Conservation (phyloP, 2,113 vertebrate species). For the Cheirogaleus medius region DNA sequence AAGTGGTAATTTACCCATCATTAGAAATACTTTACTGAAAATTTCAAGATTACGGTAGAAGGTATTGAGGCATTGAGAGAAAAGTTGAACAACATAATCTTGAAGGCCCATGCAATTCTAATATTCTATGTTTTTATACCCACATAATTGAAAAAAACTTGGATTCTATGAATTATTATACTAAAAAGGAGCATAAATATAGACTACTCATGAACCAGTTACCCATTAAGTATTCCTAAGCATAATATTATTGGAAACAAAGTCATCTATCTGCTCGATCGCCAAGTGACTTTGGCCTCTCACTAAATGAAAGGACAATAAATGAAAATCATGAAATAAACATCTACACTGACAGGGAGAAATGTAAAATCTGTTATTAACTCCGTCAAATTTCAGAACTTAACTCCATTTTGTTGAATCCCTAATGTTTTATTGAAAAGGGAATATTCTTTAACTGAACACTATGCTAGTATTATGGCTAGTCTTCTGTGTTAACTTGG, state of each 20-base stretch:
- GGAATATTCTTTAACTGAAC: not conserved
- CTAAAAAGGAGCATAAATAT: not conserved
- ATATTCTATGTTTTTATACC: not conserved
- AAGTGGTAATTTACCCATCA: not conserved
- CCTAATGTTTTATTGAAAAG: not conserved
- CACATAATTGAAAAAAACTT: not conserved
- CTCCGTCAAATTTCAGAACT: not conserved
- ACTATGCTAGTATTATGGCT: not conserved
- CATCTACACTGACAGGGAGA: not conserved
- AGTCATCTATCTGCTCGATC: not conserved
- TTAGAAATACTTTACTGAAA: not conserved
- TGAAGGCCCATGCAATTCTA: not conserved
- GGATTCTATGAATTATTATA: not conserved
- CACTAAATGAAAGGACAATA: not conserved
- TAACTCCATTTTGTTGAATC: not conserved
- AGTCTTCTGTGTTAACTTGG: not conserved
- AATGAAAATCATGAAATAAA: not conserved
- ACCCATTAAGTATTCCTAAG: not conserved
- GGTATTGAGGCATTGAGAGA: too few species aligned
- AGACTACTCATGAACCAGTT: not conserved
- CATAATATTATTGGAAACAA: not conserved
- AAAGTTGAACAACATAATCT: not conserved
- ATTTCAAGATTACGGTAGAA: not conserved
- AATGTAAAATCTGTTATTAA: not conserved
- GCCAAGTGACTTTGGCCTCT: not conserved